Conservation (phyloP, 1,140 invertebrate species). For the Arion vulgaris region DNA sequence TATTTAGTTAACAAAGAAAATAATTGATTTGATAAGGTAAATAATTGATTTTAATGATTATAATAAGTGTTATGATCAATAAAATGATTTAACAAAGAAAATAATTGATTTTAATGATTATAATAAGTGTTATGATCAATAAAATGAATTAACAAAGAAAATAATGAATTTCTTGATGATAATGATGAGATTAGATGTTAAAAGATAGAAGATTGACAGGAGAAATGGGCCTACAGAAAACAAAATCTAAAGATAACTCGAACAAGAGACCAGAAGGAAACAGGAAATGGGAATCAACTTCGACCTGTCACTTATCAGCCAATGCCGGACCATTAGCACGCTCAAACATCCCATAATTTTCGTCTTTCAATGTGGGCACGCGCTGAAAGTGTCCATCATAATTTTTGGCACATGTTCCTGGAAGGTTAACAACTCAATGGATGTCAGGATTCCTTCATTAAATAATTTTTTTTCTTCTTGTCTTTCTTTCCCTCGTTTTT, state of each 20-base stretch:
- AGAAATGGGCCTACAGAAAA: background rate
- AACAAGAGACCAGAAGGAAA: background rate
- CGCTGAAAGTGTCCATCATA: background rate
- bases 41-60: too few species aligned
- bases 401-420: background rate
- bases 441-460: background rate
- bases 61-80: too few species aligned
- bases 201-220: background rate
- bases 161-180: too few species aligned
- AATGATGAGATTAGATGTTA: background rate
- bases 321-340: background rate
- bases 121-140: too few species aligned
- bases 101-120: too few species aligned
- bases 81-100: too few species aligned
- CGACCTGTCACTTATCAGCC: background rate
- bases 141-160: too few species aligned
- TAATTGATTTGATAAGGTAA: too few species aligned
- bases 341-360: conserved; percentile 9
- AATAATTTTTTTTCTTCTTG: background rate
- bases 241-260: background rate
- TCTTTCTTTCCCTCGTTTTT: background rate
- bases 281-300: background rate
- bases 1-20: too few species aligned
- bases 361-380: background rate
- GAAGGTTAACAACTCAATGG: background rate